Evolutionary conservation across 2,113 vertebrate species (phyloP), one percentile per base, ranked within the genome.

Genomic region (Passer montanus): DNA sequence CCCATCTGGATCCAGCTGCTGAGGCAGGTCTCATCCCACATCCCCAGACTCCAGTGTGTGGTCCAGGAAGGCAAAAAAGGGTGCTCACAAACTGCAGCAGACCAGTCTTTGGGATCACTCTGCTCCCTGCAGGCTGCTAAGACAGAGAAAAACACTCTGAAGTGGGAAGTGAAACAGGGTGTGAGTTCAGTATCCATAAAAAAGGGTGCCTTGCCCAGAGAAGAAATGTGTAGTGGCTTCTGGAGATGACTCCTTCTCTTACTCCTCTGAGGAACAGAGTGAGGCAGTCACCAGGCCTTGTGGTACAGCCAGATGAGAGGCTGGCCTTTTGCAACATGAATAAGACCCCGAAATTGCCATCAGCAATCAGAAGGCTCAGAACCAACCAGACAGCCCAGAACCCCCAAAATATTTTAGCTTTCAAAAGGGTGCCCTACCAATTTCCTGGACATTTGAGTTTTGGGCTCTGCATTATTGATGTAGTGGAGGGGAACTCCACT

Each of bases 51-150:
- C 41, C 96, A 88, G 44, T 73, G 76, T 17, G 35, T 98, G 67
- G 82, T 98, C 88, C 94, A 97, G 18, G 96, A 98, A 80, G 97
- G 97, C 88, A 96, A 83, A 98, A 97, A 26, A 95, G 46, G 21
- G 69, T 97, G 33, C 97, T 98, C 70, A 98, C 96, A 87, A 96
- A 97, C 90, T 96, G 94, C 86, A 97, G 89, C 44, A 97, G 94
- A 67, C 95, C 97, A 62, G 68, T 85, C 50, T 98, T 97, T 92
- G 97, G 97, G 97, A 98, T 41, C 92, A 97, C 91, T 98, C 98
- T 87, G 95, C 49, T 67, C 88, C 30, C 95, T 98, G 66, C 78
- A 93, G 33, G 93, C 98, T 53, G 52, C 95, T 4, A 60, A 95
- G 43, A 63, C 97, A 64, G 72, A 91, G 31, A 96, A 80, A 58